These are phyloP conservation scores for Slavum lentiscoides DNA, from an alignment of 2,888 invertebrate species.

Conservation along the genomic window DNA sequence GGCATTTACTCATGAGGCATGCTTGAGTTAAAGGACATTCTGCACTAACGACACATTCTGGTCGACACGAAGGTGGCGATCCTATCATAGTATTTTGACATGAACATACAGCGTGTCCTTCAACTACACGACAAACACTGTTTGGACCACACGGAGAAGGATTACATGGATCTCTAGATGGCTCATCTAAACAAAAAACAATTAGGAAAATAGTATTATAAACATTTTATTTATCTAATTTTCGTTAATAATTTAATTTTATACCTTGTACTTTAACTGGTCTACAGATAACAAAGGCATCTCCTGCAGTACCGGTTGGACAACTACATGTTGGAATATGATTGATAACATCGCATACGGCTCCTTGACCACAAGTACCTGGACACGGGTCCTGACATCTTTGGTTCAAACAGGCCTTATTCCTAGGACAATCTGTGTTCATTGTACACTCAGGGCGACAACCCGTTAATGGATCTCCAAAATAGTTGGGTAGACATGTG, in stretches of 20 bases:
- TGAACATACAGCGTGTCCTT: slow-evolving; percentile 69
- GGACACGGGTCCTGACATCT: slow-evolving; percentile 74
- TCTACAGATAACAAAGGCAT: slow-evolving; percentile 65
- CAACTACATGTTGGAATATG: slow-evolving; percentile 68
- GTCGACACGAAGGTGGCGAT: slow-evolving; percentile 67
- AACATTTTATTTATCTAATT: neutral
- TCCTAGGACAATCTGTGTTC: slow-evolving; percentile 71
- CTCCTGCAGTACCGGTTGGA: slow-evolving; percentile 64
- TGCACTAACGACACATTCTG: slow-evolving; percentile 69
- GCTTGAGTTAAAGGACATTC: slow-evolving; percentile 71
- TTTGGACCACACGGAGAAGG: slow-evolving; percentile 76
- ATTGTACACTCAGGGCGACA: slow-evolving; percentile 79
- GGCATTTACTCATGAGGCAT: slow-evolving; percentile 69
- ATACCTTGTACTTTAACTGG: slow-evolving; percentile 52
- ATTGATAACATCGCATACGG: slow-evolving; percentile 65
- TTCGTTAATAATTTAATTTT: neutral
- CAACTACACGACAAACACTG: slow-evolving; percentile 68
- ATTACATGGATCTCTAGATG: slow-evolving; percentile 59
- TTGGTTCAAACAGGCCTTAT: slow-evolving; percentile 74
- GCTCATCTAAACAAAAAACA: slow-evolving; percentile 18
- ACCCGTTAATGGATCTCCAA: slow-evolving; percentile 65
- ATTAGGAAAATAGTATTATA: neutral
- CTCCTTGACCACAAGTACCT: slow-evolving; percentile 65
- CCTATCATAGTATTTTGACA: slow-evolving; percentile 75
- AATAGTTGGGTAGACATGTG: slow-evolving; percentile 60